These are phyloP conservation scores for Nasonia longicornis DNA, from an alignment of 1,140 invertebrate genomes.

Conservation along the genomic window DNA sequence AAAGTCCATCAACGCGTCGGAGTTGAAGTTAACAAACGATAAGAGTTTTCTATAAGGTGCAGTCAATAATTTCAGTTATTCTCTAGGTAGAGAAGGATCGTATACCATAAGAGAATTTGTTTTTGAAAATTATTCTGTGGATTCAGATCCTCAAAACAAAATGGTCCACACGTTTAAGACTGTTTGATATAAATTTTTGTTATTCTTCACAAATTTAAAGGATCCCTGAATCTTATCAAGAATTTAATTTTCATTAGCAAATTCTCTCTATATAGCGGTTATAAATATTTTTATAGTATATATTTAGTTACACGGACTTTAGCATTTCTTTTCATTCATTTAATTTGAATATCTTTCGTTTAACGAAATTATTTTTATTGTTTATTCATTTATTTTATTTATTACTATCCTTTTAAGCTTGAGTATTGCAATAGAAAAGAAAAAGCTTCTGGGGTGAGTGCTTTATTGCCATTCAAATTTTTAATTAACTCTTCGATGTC, in stretches of 20 bases:
- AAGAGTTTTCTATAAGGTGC: background rate
- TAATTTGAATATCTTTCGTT: background rate
- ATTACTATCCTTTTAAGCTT: too few species aligned
- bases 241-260: background rate
- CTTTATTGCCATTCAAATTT: constrained; percentile 20
- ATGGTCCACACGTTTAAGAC: background rate
- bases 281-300: background rate
- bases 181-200: background rate
- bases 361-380: background rate
- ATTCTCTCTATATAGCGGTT: background rate
- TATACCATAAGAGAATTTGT: background rate
- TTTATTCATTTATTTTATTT: background rate
- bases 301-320: background rate
- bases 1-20: constrained; percentile 8
- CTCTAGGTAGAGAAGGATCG: background rate
- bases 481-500: constrained; percentile 13
- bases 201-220: too few species aligned
- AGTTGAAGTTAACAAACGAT: background rate
- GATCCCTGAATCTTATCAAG: background rate
- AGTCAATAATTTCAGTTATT: background rate
- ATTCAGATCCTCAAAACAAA: background rate
- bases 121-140: background rate
- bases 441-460: background rate
- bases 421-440: background rate
- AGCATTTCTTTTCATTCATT: background rate